Evolutionary conservation across 2,113 vertebrate species (phyloP), one percentile per base, ranked within the genome.

Genomic region (Cheilinus undulatus): DNA sequence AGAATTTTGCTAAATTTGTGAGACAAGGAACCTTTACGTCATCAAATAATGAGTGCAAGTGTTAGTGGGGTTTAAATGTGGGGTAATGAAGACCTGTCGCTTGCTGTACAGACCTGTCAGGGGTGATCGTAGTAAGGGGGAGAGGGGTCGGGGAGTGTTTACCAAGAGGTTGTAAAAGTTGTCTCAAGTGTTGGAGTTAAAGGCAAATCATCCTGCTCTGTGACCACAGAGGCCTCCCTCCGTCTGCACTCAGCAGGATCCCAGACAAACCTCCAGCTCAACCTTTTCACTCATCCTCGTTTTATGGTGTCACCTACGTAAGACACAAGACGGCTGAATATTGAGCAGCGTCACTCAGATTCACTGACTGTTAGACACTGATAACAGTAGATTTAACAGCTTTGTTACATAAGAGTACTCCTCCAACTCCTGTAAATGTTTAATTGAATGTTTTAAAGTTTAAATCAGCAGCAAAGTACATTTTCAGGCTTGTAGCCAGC

Each of bases 121-220:
- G 26, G 32, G 36, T 72, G 62, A 58, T 67, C 59, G 54, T 61
- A 10, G 80, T 64, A 19, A 54, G 48, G 59, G 63, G 58, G 63
- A n/a, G 59, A 57, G 62, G 28, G 19, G 71, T 58, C 14, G 38
- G 38, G 34, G 40, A 42, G 34, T 84, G 67, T 89, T 90, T 87
- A 87, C 76, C 48, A 13, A 78, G 75, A 57, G 42, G 71, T 43
- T 73, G 69, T 93, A 88, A 91, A 90, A 76, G 69, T 62, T 34
- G 63, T 82, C 78, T 84, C 3, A 8, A 63, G 50, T 32, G 78
- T 83, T 54, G 23, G 60, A 26, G 75, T 73, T 9, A 7, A 28
- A 56, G 49, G 60, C 67, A 62, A 76, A 82, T 76, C 71, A 73
- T 62, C 57, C 73, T 61, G 22, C 66, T 75, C 69, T 19, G 61